phyloP scores from a whole-genome alignment of 2,888 invertebrate species.

The Caenorhabditis sp. region DNA sequence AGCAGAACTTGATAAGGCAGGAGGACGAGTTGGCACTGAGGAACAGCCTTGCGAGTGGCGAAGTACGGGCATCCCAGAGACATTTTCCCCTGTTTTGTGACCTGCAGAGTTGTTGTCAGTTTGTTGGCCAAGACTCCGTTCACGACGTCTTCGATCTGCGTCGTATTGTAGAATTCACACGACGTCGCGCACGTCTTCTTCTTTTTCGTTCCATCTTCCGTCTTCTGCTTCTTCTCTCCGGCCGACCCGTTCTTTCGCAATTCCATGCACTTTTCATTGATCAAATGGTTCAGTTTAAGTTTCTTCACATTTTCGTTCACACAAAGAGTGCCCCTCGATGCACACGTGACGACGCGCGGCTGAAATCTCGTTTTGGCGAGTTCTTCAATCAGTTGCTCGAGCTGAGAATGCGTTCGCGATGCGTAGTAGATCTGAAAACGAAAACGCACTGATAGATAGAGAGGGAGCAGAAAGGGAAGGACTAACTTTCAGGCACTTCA shows the following conservation, averaged over 20 bases:
- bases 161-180: slow-evolving; percentile 85
- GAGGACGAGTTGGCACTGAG: slow-evolving; percentile 85
- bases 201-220: slow-evolving; percentile 13
- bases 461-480: not conserved
- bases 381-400: slow-evolving; percentile 95
- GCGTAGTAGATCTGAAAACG: slow-evolving; percentile 88
- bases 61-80: slow-evolving; percentile 94
- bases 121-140: slow-evolving; percentile 81
- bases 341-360: slow-evolving; percentile 73
- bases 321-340: slow-evolving; percentile 85
- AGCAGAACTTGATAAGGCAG: slow-evolving; percentile 84
- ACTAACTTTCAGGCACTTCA: slow-evolving; percentile 39
- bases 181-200: slow-evolving; percentile 35
- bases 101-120: slow-evolving; percentile 22
- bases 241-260: slow-evolving; percentile 63
- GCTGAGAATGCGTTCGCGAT: slow-evolving; percentile 96
- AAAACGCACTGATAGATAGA: not conserved
- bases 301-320: slow-evolving; percentile 86
- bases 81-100: slow-evolving; percentile 82
- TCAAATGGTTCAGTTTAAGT: slow-evolving; percentile 65
- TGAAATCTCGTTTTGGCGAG: slow-evolving; percentile 85
- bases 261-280: slow-evolving; percentile 76
- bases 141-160: slow-evolving; percentile 82
- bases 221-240: slow-evolving; percentile 45
- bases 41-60: slow-evolving; percentile 87